phyloP scores from a whole-genome alignment of 2,888 invertebrate genomes.

The Leptopilina syphax region DNA sequence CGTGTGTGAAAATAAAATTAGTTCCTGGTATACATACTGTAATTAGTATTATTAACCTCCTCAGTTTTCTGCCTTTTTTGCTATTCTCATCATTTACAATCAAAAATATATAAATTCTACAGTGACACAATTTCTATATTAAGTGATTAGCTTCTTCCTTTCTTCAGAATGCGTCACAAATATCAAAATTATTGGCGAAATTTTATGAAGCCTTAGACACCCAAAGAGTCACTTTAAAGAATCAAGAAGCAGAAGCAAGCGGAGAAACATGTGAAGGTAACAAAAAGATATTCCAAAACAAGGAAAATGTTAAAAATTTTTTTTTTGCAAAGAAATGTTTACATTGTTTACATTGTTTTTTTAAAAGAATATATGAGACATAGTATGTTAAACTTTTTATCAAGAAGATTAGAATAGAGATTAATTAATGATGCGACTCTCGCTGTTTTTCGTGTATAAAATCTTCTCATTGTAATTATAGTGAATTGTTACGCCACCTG shows the following conservation, averaged over 20 bases:
- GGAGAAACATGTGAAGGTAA: no score
- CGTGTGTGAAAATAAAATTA: slow-evolving; percentile 24
- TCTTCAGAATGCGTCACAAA: neutral
- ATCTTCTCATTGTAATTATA: neutral
- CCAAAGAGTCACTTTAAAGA: no score
- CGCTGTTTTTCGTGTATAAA: no score
- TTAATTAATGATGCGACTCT: slow-evolving; percentile 10
- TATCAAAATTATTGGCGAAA: neutral
- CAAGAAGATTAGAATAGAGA: neutral
- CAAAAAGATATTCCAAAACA: no score
- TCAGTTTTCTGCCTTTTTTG: neutral
- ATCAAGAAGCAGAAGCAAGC: no score
- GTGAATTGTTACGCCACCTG: neutral
- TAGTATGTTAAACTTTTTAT: neutral
- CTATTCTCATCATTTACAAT: neutral
- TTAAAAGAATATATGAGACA: neutral
- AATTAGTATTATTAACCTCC: neutral
- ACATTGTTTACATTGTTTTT: no score
- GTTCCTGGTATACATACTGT: slow-evolving; percentile 10
- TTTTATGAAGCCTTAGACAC: no score
- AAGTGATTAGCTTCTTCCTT: no score
- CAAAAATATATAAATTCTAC: no score
- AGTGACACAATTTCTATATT: no score
- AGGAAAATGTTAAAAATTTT: no score
- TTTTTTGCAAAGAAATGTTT: no score